Conservation (phyloP, 1,140 invertebrate genomes). For the Leguminivora glycinivorella region DNA sequence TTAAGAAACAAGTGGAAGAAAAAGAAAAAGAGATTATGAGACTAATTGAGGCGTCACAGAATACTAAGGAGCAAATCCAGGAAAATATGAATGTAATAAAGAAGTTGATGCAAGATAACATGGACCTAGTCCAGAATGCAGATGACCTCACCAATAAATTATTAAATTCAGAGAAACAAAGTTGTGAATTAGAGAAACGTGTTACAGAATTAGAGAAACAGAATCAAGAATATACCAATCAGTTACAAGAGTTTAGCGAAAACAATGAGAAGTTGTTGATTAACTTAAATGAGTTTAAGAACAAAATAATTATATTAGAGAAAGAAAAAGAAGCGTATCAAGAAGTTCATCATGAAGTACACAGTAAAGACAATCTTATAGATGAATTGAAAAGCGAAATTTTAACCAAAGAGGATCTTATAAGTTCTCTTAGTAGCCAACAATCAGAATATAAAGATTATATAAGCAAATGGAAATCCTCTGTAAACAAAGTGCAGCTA, state of each 20-base stretch:
- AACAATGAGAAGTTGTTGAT: conserved; percentile 36
- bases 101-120: conserved; percentile 39
- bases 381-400: conserved; percentile 30
- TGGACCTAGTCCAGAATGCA: conserved; percentile 33
- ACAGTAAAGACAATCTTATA: conserved; percentile 19
- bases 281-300: conserved; percentile 35
- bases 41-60: conserved; percentile 41
- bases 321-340: conserved; percentile 39
- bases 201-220: conserved; percentile 35
- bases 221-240: conserved; percentile 34
- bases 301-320: conserved; percentile 36
- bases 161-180: conserved; percentile 31
- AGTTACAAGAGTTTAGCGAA: conserved; percentile 41
- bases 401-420: conserved; percentile 44
- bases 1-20: conserved; percentile 35
- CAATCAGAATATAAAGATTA: conserved; percentile 41
- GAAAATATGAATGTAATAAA: conserved; percentile 39
- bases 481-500: conserved; percentile 47
- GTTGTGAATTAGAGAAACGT: conserved; percentile 37
- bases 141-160: conserved; percentile 38
- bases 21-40: conserved; percentile 43
- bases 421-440: conserved; percentile 41
- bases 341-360: not conserved
- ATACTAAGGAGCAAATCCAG: conserved; percentile 40
- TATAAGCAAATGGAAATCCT: conserved; percentile 43